These are phyloP conservation scores for Macrotus californicus DNA, from an alignment of 2,113 vertebrate species.

Conservation along the genomic window DNA sequence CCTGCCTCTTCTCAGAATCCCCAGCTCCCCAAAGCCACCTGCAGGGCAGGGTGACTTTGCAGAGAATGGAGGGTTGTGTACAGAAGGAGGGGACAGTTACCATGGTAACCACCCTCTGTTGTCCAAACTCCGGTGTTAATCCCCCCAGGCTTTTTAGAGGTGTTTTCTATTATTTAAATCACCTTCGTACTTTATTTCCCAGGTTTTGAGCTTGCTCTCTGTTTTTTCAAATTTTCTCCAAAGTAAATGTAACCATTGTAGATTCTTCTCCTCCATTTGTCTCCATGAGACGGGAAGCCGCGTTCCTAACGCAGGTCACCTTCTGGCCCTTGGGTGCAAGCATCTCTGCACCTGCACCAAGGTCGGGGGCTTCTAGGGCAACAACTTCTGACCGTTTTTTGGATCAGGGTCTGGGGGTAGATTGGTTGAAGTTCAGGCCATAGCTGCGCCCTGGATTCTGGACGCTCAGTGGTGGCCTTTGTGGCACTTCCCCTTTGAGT, in stretches of 20 bases:
- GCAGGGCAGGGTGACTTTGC: background rate
- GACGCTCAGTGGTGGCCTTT: background rate
- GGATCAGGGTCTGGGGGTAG: background rate
- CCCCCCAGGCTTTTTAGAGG: background rate
- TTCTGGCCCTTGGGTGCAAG: background rate
- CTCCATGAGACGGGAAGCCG: background rate
- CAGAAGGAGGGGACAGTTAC: slow-evolving; percentile 15
- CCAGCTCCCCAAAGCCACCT: slow-evolving; percentile 30
- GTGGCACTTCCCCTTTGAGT: background rate
- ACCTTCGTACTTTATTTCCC: background rate
- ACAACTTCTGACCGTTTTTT: background rate
- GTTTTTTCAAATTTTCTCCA: background rate
- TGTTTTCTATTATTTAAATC: slow-evolving; percentile 45
- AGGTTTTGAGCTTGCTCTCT: background rate
- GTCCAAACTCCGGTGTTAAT: background rate
- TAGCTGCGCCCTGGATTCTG: background rate
- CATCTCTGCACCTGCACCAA: background rate
- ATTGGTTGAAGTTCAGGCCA: background rate
- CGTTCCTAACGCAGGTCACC: background rate
- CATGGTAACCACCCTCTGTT: slow-evolving; percentile 5
- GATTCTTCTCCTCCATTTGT: background rate
- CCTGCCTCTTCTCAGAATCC: background rate
- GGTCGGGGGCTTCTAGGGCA: background rate
- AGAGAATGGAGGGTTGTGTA: background rate
- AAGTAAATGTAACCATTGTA: background rate